These are phyloP conservation scores for Dioctria rufipes DNA, from an alignment of 2,888 invertebrate genomes.

Conservation along the genomic window DNA sequence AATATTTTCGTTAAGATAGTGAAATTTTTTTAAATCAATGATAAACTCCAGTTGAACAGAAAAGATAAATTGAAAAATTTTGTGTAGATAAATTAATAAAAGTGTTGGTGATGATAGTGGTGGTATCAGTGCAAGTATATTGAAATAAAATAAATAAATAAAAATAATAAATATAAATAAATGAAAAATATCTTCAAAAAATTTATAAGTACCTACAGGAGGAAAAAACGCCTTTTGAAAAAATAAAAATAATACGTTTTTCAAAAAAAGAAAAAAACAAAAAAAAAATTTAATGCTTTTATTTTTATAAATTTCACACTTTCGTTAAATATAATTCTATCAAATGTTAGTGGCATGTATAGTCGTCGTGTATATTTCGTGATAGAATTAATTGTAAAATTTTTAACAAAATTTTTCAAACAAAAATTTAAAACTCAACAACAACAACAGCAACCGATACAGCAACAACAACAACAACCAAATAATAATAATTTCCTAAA, in stretches of 20 bases:
- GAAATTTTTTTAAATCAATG: not conserved
- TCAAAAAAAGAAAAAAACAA: not conserved
- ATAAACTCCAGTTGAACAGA: not conserved
- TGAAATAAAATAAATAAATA: no score
- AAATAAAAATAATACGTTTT: not conserved
- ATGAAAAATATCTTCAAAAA: not conserved
- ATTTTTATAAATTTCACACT: not conserved
- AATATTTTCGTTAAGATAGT: not conserved
- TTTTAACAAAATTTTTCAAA: slow-evolving; percentile 42
- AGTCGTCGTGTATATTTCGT: slow-evolving; percentile 56
- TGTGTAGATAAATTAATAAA: slow-evolving; percentile 2
- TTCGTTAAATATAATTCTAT: not conserved
- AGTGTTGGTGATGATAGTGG: not conserved
- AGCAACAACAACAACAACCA: not conserved
- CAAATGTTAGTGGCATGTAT: slow-evolving; percentile 62
- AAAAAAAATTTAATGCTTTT: no score
- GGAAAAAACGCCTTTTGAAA: not conserved
- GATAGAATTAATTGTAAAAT: slow-evolving; percentile 40
- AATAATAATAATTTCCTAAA: not conserved
- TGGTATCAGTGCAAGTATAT: no score
- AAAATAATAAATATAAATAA: no score
- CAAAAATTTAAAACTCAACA: slow-evolving; percentile 36
- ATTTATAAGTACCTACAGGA: not conserved
- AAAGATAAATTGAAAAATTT: not conserved
- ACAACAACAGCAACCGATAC: not conserved